Percentiles rank a stretch among this genome's conserved stretches.
phyloP scores from a whole-genome alignment of 2,113 vertebrate species.

The Lepus americanus region DNA sequence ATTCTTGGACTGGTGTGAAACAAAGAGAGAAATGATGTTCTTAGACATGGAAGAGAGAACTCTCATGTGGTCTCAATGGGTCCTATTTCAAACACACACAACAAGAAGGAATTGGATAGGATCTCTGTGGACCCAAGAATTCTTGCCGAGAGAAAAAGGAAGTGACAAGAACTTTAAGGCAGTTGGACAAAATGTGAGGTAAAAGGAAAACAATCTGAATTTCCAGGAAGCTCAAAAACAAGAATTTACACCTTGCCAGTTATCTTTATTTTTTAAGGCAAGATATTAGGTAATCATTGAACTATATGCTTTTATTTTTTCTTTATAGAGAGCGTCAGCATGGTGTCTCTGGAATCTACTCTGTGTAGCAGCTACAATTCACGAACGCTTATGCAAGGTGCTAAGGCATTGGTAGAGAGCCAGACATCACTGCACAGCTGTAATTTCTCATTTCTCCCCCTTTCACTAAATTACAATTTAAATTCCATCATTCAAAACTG shows the following conservation, averaged over 20 bases:
- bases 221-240: neutral
- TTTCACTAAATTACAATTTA: conserved; percentile 86
- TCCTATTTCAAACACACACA: neutral
- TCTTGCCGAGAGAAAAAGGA: neutral
- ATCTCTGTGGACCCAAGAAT: neutral
- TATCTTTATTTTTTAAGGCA: neutral
- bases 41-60: neutral
- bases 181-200: neutral
- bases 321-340: neutral
- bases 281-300: neutral
- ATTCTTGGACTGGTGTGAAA: neutral
- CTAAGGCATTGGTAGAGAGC: neutral
- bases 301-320: neutral
- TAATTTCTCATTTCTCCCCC: conserved; percentile 85
- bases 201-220: neutral
- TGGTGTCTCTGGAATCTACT: neutral
- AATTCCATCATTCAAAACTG: conserved; percentile 86
- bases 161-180: neutral
- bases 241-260: neutral
- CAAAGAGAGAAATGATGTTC: conserved; percentile 32
- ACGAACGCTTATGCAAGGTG: neutral
- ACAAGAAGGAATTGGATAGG: neutral
- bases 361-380: conserved; percentile 26
- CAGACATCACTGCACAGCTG: conserved; percentile 70
- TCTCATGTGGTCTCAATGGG: neutral